Conservation (phyloP, 2,888 invertebrate genomes). For the Lasioglossum malachurum region DNA sequence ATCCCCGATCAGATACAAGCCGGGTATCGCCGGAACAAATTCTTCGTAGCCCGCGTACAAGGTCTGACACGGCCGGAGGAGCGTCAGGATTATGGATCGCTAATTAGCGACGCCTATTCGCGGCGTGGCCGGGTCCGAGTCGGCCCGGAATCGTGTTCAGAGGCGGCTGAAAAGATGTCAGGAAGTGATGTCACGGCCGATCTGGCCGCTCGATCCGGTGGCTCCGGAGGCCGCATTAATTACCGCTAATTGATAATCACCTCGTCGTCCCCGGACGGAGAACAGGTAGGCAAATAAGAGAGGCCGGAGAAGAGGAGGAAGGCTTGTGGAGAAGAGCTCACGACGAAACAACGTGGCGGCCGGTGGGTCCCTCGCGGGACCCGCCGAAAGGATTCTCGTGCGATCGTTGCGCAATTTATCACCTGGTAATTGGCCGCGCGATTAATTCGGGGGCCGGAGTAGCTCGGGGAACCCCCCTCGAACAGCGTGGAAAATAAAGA, state of each 20-base stretch:
- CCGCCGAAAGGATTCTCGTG: not conserved
- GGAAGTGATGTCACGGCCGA: constrained; percentile 56
- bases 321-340: not conserved
- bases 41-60: not conserved
- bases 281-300: constrained; percentile 31
- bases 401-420: constrained; percentile 45
- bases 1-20: constrained; percentile 4
- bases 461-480: not conserved
- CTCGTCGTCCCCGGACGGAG: constrained; percentile 30
- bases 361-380: not conserved
- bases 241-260: constrained; percentile 71
- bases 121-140: constrained; percentile 2
- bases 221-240: constrained; percentile 62
- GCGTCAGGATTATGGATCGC: constrained; percentile 28
- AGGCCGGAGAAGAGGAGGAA: not conserved
- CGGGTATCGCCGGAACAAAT: not conserved
- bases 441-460: constrained; percentile 37
- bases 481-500: not conserved
- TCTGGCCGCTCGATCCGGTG: constrained; percentile 48
- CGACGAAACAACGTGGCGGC: not conserved
- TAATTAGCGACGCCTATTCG: constrained; percentile 54
- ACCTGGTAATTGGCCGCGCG: constrained; percentile 37
- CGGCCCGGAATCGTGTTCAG: constrained; percentile 26
- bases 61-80: not conserved
- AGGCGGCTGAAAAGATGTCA: constrained; percentile 48